These are phyloP conservation scores for Holacanthella duospinosa DNA, from an alignment of 2,888 invertebrate genomes.

Conservation along the genomic window DNA sequence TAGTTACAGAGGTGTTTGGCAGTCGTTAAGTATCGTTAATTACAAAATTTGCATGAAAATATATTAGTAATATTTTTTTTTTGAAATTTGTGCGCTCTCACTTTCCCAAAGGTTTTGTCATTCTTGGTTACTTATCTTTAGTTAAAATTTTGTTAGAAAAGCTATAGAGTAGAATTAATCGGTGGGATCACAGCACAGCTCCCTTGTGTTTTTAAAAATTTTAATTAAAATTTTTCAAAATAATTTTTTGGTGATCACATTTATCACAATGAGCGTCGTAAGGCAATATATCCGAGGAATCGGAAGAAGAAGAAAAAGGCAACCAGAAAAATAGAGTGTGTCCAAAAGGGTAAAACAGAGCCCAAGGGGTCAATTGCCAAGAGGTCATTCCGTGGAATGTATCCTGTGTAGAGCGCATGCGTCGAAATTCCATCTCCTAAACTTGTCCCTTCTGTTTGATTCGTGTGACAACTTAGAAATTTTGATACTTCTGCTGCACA, in stretches of 20 bases:
- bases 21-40: too few species aligned
- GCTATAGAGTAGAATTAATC: neutral
- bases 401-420: slow-evolving; percentile 50
- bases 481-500: slow-evolving; percentile 43
- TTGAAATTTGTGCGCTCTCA: neutral
- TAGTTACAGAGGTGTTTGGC: too few species aligned
- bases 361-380: slow-evolving; percentile 55
- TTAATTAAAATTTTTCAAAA: neutral
- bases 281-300: slow-evolving; percentile 58
- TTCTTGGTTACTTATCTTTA: neutral
- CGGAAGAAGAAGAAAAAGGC: slow-evolving; percentile 61
- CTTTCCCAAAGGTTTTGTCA: too few species aligned
- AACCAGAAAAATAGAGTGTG: slow-evolving; percentile 59
- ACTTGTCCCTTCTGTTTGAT: too few species aligned
- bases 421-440: slow-evolving; percentile 44
- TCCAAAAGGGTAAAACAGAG: slow-evolving; percentile 53
- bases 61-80: neutral
- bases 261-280: slow-evolving; percentile 48
- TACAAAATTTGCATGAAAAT: neutral
- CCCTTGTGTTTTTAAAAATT: neutral
- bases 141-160: neutral
- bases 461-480: slow-evolving; percentile 47
- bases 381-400: slow-evolving; percentile 57
- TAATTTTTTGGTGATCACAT: neutral
- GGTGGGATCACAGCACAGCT: neutral